Conservation (phyloP, 2,888 invertebrate genomes). For the Hipparchia semele region DNA sequence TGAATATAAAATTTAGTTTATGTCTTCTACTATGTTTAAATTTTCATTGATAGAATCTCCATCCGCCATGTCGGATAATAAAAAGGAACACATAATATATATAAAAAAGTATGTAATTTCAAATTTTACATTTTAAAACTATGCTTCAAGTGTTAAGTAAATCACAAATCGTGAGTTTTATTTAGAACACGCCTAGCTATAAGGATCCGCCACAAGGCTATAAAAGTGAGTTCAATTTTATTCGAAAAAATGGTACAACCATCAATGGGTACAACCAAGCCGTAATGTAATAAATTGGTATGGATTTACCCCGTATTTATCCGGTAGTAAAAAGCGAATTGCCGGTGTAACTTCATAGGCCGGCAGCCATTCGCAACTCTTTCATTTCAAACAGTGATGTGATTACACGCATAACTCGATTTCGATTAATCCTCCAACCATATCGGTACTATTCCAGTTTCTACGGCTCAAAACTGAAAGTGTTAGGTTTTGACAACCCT, state of each 20-base stretch:
- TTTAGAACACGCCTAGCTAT: no score
- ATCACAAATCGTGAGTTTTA: no score
- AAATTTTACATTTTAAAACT: no score
- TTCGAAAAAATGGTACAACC: neutral
- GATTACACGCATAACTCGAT: conserved; percentile 51
- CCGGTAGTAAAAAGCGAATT: conserved; percentile 22
- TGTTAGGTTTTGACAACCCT: conserved; percentile 25
- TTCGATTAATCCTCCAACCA: conserved; percentile 49
- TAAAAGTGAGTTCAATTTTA: no score
- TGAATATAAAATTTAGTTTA: neutral
- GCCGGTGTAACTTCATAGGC: conserved; percentile 28
- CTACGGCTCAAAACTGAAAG: conserved; percentile 20
- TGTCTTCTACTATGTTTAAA: neutral
- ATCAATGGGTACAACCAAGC: neutral
- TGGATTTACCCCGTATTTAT: conserved; percentile 4
- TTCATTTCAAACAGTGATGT: conserved; percentile 42
- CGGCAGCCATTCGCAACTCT: conserved; percentile 39
- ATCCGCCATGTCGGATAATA: no score
- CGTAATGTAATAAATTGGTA: neutral
- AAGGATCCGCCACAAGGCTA: no score
- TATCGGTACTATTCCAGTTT: conserved; percentile 19
- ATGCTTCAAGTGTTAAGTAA: no score
- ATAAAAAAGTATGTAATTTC: no score
- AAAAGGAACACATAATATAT: no score
- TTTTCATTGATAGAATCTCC: no score